Percentiles rank a stretch among this genome's conserved stretches.
Evolutionary conservation across 2,113 vertebrate genomes (phyloP).

Genomic region (Thermophis baileyi): DNA sequence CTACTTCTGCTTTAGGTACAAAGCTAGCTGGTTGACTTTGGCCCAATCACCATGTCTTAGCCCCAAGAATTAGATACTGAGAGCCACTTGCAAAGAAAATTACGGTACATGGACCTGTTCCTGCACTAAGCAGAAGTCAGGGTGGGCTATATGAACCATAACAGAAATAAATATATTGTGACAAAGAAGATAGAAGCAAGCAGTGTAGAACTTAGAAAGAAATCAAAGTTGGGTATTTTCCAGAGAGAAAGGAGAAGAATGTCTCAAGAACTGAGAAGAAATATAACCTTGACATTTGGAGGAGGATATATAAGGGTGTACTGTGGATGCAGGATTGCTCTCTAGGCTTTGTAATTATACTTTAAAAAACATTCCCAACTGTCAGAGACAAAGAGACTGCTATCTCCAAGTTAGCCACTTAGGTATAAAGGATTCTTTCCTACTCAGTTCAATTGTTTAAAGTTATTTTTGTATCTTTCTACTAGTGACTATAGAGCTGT

Average conservation of each 20-base stretch:
- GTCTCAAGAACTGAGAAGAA: neutral
- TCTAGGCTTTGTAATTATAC: neutral
- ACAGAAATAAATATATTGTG: neutral
- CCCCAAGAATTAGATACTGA: neutral
- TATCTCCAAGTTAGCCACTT: neutral
- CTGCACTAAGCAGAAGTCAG: neutral
- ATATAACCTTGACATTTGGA: neutral
- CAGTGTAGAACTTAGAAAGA: neutral
- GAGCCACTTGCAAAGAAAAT: neutral
- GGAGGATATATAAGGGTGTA: neutral
- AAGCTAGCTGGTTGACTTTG: neutral
- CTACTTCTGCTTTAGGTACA: neutral
- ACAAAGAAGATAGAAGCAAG: neutral
- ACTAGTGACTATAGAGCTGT: neutral
- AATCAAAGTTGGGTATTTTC: neutral
- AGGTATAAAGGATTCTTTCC: neutral
- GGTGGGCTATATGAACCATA: neutral
- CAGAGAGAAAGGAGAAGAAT: neutral
- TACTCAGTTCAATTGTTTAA: neutral
- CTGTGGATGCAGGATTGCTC: neutral
- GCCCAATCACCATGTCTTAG: neutral
- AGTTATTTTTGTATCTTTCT: neutral
- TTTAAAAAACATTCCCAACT: neutral
- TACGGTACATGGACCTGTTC: neutral
- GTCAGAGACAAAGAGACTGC: neutral